Evolutionary conservation across 37 sponge, comb jelly and placozoan species (phyloP).

Genomic region (Geodia barretti): DNA sequence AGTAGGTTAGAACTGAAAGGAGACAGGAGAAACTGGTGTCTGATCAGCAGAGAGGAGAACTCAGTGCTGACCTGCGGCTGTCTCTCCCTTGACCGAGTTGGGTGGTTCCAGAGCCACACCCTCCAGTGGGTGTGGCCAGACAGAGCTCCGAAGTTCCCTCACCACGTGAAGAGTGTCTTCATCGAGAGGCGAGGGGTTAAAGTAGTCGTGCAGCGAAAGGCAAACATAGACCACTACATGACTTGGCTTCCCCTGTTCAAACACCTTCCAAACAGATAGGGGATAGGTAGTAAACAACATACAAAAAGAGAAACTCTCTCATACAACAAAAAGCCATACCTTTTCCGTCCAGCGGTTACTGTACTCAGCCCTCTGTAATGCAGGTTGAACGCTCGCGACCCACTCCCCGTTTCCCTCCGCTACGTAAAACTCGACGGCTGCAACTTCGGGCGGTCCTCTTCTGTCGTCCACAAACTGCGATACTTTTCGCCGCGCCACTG

Average conservation of each 20-base stretch:
- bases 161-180: background rate
- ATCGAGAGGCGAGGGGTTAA: slow-evolving; percentile 16
- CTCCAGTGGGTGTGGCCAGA: slow-evolving; percentile 38
- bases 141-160: slow-evolving; percentile 22
- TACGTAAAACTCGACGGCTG: no score
- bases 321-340: no score
- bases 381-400: no score
- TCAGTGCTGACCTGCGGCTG: slow-evolving; percentile 55
- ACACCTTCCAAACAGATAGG: slow-evolving; percentile 15
- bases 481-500: no score
- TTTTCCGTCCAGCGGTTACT: no score
- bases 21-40: background rate
- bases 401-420: no score
- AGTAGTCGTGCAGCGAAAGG: slow-evolving; percentile 20
- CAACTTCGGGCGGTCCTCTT: no score
- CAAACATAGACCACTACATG: slow-evolving; percentile 31
- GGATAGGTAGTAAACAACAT: no score
- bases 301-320: no score
- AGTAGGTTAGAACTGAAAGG: slow-evolving; percentile 47
- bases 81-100: slow-evolving; percentile 59
- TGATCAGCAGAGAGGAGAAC: background rate
- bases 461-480: no score
- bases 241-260: slow-evolving; percentile 15
- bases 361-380: no score
- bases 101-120: slow-evolving; percentile 36